A percentile compares a stretch with the other conserved stretches of the same genome.
Conservation (phyloP, 1,140 invertebrate species). For the Microvelia longipes region DNA sequence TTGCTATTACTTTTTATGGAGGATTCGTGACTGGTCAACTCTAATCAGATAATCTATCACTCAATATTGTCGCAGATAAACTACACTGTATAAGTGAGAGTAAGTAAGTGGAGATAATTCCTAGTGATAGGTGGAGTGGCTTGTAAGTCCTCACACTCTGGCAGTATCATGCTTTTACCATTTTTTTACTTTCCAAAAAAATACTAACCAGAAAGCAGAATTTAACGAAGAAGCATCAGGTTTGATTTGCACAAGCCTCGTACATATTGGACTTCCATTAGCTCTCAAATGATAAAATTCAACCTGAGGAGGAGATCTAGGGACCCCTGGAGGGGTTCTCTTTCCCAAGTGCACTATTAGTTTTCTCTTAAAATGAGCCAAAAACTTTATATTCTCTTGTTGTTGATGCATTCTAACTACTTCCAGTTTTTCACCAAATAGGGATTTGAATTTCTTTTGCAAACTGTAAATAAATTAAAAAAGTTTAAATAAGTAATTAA, state of each 20-base stretch:
- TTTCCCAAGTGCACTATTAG: conserved; percentile 90
- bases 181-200: no score
- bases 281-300: conserved; percentile 91
- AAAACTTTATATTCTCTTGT: conserved; percentile 97
- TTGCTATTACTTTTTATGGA: no score
- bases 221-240: conserved; percentile 64
- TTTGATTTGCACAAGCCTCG: conserved; percentile 78
- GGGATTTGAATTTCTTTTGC: conserved; percentile 91
- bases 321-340: conserved; percentile 42
- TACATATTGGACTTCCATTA: conserved; percentile 88
- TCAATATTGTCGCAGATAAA: no score
- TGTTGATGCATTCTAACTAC: conserved; percentile 95
- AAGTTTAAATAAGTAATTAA: conserved; percentile 1
- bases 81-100: no score
- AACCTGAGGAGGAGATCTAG: conserved; percentile 43
- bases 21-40: no score
- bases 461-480: conserved; percentile 40
- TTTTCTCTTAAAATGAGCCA: conserved; percentile 91
- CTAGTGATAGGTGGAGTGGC: no score
- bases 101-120: no score
- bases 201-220: conserved; percentile 63
- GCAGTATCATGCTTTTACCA: no score
- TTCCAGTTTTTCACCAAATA: conserved; percentile 90
- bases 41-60: no score
- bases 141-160: no score